phyloP scores from a whole-genome alignment of 2,888 invertebrate species.

The Scaptomyza tumidula region DNA sequence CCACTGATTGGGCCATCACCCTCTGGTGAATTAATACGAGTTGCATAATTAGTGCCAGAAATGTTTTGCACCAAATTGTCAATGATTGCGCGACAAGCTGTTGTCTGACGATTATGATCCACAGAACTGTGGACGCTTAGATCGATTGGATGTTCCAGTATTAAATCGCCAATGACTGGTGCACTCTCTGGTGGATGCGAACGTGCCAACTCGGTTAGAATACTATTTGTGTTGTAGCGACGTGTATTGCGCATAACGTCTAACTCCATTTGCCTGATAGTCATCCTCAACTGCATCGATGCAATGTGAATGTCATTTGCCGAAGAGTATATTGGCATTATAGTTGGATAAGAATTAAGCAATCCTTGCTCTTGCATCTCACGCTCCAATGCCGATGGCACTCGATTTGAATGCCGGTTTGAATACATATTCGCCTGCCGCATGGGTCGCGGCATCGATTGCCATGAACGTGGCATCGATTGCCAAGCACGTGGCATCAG shows the following conservation, averaged over 20 bases:
- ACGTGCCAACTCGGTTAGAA: not conserved
- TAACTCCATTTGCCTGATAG: not conserved
- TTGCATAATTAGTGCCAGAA: not conserved
- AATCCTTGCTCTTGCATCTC: not conserved
- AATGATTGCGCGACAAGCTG: not conserved
- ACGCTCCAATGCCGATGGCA: constrained; percentile 1
- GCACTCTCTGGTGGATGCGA: not conserved
- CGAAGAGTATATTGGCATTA: not conserved
- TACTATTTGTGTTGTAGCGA: not conserved
- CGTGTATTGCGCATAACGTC: not conserved
- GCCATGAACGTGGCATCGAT: not conserved
- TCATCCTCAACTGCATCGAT: not conserved
- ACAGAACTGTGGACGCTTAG: not conserved
- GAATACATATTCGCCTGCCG: not conserved
- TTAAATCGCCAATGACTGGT: not conserved
- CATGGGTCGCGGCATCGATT: not conserved
- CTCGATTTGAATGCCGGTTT: not conserved
- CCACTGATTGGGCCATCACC: too few species aligned
- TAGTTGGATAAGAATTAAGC: not conserved
- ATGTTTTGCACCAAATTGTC: not conserved
- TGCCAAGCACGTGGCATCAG: not conserved
- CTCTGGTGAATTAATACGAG: not conserved
- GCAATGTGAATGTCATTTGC: not conserved
- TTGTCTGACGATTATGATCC: too few species aligned
- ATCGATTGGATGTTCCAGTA: not conserved